phyloP scores from a whole-genome alignment of 2,113 vertebrate species.

The Holacanthus passer region DNA sequence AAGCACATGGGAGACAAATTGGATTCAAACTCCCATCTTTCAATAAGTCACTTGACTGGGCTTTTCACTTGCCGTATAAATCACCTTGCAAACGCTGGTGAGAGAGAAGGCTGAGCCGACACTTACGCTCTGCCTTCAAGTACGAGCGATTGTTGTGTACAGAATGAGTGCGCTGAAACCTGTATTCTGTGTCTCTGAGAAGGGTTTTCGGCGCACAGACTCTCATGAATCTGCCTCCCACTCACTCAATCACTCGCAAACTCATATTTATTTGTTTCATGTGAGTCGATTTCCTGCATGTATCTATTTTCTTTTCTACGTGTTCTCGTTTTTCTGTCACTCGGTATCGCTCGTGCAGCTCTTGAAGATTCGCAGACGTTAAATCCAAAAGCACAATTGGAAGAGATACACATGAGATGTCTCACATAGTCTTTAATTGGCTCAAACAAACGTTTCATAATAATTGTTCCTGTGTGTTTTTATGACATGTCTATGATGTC shows the following conservation, averaged over 20 bases:
- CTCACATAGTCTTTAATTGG: neutral
- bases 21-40: constrained; percentile 75
- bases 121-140: constrained; percentile 62
- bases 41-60: constrained; percentile 73
- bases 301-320: neutral
- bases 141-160: constrained; percentile 40
- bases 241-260: constrained; percentile 10
- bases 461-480: no score
- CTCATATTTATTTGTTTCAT: constrained; percentile 5
- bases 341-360: neutral
- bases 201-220: constrained; percentile 21
- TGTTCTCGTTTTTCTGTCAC: neutral
- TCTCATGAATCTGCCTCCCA: constrained; percentile 24
- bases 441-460: neutral
- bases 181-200: constrained; percentile 9
- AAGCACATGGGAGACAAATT: constrained; percentile 75
- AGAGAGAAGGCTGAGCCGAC: constrained; percentile 57
- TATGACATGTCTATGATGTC: neutral
- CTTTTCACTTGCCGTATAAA: constrained; percentile 74
- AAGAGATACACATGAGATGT: neutral
- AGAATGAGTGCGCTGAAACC: constrained; percentile 56
- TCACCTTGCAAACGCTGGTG: constrained; percentile 58
- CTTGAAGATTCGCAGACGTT: neutral
- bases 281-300: neutral
- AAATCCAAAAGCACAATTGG: neutral